Conservation (phyloP, 2,113 vertebrate species). For the Fukomys damarensis region DNA sequence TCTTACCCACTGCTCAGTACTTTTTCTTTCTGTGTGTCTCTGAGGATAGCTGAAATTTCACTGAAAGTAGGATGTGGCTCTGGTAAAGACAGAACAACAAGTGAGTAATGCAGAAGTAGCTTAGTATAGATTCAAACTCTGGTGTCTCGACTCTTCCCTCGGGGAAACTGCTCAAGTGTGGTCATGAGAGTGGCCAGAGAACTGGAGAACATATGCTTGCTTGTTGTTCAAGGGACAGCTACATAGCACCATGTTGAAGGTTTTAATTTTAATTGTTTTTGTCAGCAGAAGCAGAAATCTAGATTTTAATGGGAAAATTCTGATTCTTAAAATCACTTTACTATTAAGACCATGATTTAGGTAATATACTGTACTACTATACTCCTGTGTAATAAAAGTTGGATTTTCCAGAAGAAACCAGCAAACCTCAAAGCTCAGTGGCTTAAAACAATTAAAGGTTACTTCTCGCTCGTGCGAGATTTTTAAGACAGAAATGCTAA, state of each 20-base stretch:
- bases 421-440: background rate
- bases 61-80: background rate
- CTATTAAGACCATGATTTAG: background rate
- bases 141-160: background rate
- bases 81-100: background rate
- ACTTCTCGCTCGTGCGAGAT: background rate
- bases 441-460: background rate
- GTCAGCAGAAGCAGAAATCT: background rate
- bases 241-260: background rate
- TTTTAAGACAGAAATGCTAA: constrained; percentile 24
- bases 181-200: background rate
- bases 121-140: background rate
- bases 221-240: background rate
- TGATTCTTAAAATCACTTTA: background rate
- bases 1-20: background rate
- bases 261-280: background rate
- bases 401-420: background rate
- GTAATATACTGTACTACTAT: too few species aligned
- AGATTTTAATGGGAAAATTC: background rate
- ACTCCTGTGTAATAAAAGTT: background rate
- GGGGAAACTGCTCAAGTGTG: background rate
- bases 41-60: background rate
- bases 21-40: background rate
- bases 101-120: background rate
- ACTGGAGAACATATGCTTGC: background rate